Evolutionary conservation across 2,888 invertebrate species (phyloP).

Genomic region (Ferrisia virgata): DNA sequence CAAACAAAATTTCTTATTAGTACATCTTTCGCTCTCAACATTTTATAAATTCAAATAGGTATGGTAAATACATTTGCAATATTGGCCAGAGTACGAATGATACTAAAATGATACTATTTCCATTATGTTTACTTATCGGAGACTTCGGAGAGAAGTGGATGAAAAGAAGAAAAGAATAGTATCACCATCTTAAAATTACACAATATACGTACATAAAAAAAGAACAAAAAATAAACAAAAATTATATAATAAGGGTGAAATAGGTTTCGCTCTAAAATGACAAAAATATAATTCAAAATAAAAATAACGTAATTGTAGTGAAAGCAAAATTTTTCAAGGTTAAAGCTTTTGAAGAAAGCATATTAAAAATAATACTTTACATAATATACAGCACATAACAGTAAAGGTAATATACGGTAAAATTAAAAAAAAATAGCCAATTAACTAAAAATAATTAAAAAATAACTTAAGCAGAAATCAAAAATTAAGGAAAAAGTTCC

Average conservation of each 20-base stretch:
- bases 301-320: constrained; percentile 21
- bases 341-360: constrained; percentile 24
- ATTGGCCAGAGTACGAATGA: background rate
- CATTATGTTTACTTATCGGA: background rate
- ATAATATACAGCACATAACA: constrained; percentile 43
- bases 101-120: too few relatives aligned
- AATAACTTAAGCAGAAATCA: constrained; percentile 32
- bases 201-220: background rate
- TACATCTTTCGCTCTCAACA: background rate
- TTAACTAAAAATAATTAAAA: constrained; percentile 23
- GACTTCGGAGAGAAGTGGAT: background rate
- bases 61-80: background rate
- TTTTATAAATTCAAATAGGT: background rate
- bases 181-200: constrained; percentile 19
- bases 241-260: constrained; percentile 21
- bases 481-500: constrained; percentile 30
- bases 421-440: constrained; percentile 28
- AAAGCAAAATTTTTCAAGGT: constrained; percentile 25
- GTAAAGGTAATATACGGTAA: constrained; percentile 39
- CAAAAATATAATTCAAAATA: background rate
- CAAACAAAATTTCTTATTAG: constrained; percentile 16
- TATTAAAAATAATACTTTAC: constrained; percentile 43
- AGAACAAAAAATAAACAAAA: background rate
- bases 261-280: background rate
- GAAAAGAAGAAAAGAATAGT: constrained; percentile 4